Evolutionary conservation across 2,888 invertebrate genomes (phyloP), one percentile per base, ranked within the genome.

Genomic region (Phytoseiulus persimilis): DNA sequence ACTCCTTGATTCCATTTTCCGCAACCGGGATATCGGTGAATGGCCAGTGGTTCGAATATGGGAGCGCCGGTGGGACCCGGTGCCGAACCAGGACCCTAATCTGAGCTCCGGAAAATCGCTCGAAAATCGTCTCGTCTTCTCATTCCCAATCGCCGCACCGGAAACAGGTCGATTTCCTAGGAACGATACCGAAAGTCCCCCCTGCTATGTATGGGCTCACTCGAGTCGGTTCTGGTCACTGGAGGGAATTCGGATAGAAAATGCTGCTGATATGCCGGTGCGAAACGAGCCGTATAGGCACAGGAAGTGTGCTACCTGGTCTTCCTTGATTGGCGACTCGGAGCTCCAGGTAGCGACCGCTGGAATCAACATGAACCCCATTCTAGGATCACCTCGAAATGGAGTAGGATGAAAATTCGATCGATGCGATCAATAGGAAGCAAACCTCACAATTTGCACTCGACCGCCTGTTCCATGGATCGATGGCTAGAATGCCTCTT

Each of bases 141-240:
- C n/a, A n/a, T n/a, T n/a, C 87, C 33, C 33, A 87, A 33, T 87
- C 87, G 23, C 87, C 87, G 33, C 87, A 87, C 6, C 87, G 87
- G 45, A 87, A 45, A 33, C 87, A 87, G 5, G 87, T 87, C 14
- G 32, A 33, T 23, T 32, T 33, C 33, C 33, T 87, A 23, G 32
- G 87, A 5, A 87, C 33, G 32, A 33, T 87, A 23, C 87, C 87
- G n/a, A 87, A 87, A n/a, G 87, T 39, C 18, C 33, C 87, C 18
- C 33, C 33, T 33, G 87, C 31, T 11, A 87, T 28, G 6, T 87
- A 33, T 11, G 32, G 3, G 32, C 28, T 33, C 45, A 33, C 31
- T 2, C 33, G 6, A 11, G 18, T 28, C 45, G n/a, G 87, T 39
- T 87, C 33, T n/a, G 32, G 39, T 39, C 32, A 5, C 6, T 33